Evolutionary conservation across 2,797 vertebrate species (phyloP), one percentile per base, ranked within the genome.

Genomic region (Ceryle rudis): DNA sequence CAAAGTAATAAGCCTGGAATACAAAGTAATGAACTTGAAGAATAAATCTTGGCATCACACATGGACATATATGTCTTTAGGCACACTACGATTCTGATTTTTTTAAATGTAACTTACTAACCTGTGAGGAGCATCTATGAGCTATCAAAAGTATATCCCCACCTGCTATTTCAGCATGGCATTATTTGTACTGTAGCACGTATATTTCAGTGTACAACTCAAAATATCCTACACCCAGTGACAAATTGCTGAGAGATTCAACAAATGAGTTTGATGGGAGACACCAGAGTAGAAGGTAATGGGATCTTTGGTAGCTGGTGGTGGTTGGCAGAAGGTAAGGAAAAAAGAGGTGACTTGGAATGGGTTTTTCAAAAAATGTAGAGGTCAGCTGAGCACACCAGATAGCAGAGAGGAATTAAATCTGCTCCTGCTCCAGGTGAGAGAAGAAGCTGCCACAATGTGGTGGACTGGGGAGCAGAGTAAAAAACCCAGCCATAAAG

Each of bases 401-500:
- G 18, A 46, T 8, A 21, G 52, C 52, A 85, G 41, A 70, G 46
- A 73, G 44, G 70, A 89, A 47, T 35, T 41, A 39, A 28, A 74
- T 33, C 17, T 60, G n/a, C 31, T 75, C 33, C 52, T 73, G 47
- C 31, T 25, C 18, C 4, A 2, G 22, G 17, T 46, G 60, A 94
- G n/a, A 41, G 41, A 78, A 86, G 35, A 47, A 85, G 49, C 21
- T 71, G 67, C 61, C 39, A 28, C 26, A 54, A 49, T 0, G 5
- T 4, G 52, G 60, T 70, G 39, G 37, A 10, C 78, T 66, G 57
- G 33, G 58, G 37, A 51, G 20, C 0, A 55, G 26, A 54, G n/a
- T 1, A 23, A 35, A 67, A 42, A 92, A 61, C n/a, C n/a, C 55
- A 60, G 3, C 12, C 12, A 0, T 4, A 22, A 28, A 1, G 2